Evolutionary conservation across 2,888 invertebrate genomes (phyloP), one percentile per base, ranked within the genome.

Genomic region (Therioaphis trifolii): DNA sequence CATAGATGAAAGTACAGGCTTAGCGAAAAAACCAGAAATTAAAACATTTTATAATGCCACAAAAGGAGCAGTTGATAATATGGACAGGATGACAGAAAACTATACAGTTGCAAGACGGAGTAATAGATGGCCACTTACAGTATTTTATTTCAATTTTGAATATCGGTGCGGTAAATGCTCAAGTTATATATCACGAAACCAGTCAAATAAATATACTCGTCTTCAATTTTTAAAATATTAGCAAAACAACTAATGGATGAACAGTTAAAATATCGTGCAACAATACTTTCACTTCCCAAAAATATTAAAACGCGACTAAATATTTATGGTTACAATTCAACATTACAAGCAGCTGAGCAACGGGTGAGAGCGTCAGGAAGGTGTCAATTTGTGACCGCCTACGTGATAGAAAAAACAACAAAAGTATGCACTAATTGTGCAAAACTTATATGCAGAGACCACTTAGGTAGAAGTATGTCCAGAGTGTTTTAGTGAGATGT

Each of bases 191-290:
- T 15, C 69, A 69, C 4, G 69, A 46, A 43, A 43, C 43, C 21
- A 46, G 21, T 69, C n/a, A 24, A 69, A 43, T 5, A 69, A 69
- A 69, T 14, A 15, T 9, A 69, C 43, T 9, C 40, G 68, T 68
- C 21, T 68, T 68, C n/a, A 43, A 43, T 68, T 68, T 68, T 40
- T 68, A n/a, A 68, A 68, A 68, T 43, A 69, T 69, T n/a, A n/a
- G n/a, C n/a, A n/a, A n/a, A n/a, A n/a, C n/a, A n/a, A n/a, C n/a
- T n/a, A n/a, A n/a, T n/a, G n/a, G n/a, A n/a, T n/a, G n/a, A n/a
- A n/a, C n/a, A n/a, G n/a, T n/a, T n/a, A n/a, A n/a, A n/a, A n/a
- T n/a, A n/a, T n/a, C n/a, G n/a, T n/a, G n/a, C n/a, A n/a, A n/a
- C n/a, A n/a, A n/a, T n/a, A n/a, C n/a, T n/a, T n/a, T n/a, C n/a